Base-by-base conservation (phyloP, 2,888 invertebrate species). In the Drosophila meridiana region DNA sequence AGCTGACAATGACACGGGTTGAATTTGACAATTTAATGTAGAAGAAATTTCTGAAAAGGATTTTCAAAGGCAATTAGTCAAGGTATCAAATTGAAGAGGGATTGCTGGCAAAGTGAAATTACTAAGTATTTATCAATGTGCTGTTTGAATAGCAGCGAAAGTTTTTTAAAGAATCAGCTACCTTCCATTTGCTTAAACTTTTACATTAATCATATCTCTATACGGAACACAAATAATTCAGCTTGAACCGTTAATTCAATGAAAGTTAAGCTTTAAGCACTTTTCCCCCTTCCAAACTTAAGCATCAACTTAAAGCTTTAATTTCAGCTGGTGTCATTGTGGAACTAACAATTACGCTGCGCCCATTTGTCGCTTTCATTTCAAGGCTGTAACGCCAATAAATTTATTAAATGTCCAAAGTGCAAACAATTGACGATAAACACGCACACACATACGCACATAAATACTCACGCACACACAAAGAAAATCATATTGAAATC, bases 341-440 rank as follows among this genome's bases (percentile, higher is more conserved):
- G 2, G 14, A 9, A 14, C 50, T 43, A 32, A 36, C 48, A 40
- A 14, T 32, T 45, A 40, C 9, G 40, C 7, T 36, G 14, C 34
- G 55, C 11, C 30, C 61, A 40, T 57, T 68, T 58, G 32, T 36
- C 48, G 65, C 62, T 8, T 60, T 48, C 36, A 36, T 73, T 84
- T 86, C 87, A 84, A 75, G 89, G 72, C 80, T 69, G 63, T 40
- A 63, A 48, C 61, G 69, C 69, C 85, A 80, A 89, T 87, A 86
- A 90, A 88, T 90, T 90, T 79, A 81, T 81, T 83, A 78, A 90
- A 90, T 88, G 86, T 63, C 76, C 76, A 70, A 68, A 77, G 71
- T 67, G 58, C 71, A 85, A 78, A 80, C 78, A 89, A 78, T 61
- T 69, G 66, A 58, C 67, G 47, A 63, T 57, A 70, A 57, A 71